Evolutionary conservation across 2,888 invertebrate species (phyloP), one percentile per base, ranked within the genome.

Genomic region (Hartigia nigra): DNA sequence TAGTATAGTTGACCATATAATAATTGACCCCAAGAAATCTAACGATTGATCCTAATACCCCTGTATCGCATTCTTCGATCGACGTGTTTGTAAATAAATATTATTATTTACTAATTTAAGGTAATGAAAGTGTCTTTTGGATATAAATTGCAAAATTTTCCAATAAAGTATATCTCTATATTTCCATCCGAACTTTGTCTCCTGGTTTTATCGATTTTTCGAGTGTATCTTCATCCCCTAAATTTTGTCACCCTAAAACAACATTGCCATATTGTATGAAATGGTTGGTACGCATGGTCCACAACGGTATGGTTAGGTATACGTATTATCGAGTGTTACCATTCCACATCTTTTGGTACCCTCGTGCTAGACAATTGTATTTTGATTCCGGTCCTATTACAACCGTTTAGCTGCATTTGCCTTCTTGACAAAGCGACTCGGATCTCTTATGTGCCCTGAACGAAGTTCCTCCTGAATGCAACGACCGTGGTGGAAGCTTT

Each of bases 401-500:
- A 82, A 86, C 85, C 88, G 90, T 90, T 91, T 90, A 90, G 87
- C 82, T 83, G 86, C 85, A 86, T 90, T 91, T 91, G 91, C 91
- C 91, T 91, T 91, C 87, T 91, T 90, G 90, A 90, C 91, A 91
- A 90, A 88, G 90, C 91, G 90, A 91, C 91, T 90, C 86, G 88
- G 85, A 86, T 88, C 87, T 88, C 84, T 85, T 84, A 82, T 85
- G 81, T 78, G 80, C 75, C 84, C 75, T 75, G 79, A 78, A 79
- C 81, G 77, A 31, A 75, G 36, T 37, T 31, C 75, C 37, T 78
- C 74, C 74, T 80, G 80, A 82, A 81, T 79, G 74, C 77, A 75
- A 79, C 77, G 76, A n/a, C 39, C 76, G 69, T 31, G 55, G 69
- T 36, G 69, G 36, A 31, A 14, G 35, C 76, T 35, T 76, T 34